Evolutionary conservation across 2,113 vertebrate species (phyloP).

Genomic region (Sceloporus undulatus): DNA sequence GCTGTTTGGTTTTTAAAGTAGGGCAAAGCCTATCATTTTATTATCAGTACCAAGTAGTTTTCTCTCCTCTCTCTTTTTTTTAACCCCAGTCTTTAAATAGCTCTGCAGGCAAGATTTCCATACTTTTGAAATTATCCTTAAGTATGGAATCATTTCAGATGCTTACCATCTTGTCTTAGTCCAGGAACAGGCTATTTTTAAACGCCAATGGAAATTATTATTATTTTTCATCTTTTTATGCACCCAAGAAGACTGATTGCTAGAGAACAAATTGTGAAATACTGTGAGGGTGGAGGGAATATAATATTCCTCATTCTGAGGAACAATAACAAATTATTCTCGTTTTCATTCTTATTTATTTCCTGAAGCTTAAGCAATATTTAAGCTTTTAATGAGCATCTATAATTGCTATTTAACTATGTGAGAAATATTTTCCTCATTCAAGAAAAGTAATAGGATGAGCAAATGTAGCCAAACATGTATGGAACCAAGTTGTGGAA

Average conservation of each 20-base stretch:
- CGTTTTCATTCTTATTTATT: conserved; percentile 47
- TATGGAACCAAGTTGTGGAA: too few species aligned
- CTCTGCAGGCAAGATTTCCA: conserved; percentile 12
- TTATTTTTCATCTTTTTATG: neutral
- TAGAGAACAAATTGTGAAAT: neutral
- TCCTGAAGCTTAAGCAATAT: conserved; percentile 33
- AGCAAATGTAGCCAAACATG: too few species aligned
- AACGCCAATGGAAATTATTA: conserved; percentile 51
- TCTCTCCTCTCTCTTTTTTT: conserved; percentile 43
- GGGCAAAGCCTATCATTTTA: conserved; percentile 37
- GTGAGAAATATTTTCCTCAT: conserved; percentile 13
- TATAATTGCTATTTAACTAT: neutral
- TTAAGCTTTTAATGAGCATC: conserved; percentile 22
- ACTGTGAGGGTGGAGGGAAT: too few species aligned
- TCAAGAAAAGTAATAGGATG: neutral
- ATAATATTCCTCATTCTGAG: neutral
- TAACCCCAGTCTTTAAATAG: conserved; percentile 33
- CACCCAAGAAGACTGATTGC: conserved; percentile 55
- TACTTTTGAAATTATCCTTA: conserved; percentile 44
- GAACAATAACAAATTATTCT: conserved; percentile 28
- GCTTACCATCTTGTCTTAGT: conserved; percentile 39
- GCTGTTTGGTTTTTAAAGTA: conserved; percentile 10
- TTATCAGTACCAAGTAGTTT: conserved; percentile 44
- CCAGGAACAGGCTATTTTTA: conserved; percentile 56
- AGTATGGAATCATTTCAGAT: conserved; percentile 43